Conservation (phyloP, 2,797 vertebrate species). For the Ibycter americanus region DNA sequence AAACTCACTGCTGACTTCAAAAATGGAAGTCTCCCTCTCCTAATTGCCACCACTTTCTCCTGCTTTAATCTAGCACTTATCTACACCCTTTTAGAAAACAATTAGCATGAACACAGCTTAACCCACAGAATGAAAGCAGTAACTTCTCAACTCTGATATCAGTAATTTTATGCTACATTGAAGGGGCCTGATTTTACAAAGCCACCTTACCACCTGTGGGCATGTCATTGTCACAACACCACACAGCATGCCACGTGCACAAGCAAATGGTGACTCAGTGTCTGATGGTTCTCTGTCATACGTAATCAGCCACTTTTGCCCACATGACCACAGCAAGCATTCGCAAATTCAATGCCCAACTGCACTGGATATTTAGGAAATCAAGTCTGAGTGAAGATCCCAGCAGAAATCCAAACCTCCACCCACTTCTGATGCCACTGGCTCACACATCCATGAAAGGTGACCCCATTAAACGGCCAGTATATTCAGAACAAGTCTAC, state of each 20-base stretch:
- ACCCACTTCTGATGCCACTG: neutral
- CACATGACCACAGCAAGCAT: fast-evolving
- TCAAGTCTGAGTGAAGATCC: neutral
- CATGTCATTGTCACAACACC: neutral
- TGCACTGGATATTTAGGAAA: neutral
- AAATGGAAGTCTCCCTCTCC: neutral
- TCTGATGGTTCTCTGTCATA: neutral
- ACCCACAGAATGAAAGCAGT: neutral
- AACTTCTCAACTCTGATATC: neutral
- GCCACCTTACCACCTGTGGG: neutral
- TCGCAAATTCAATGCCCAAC: neutral
- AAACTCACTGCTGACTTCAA: neutral
- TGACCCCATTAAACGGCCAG: neutral
- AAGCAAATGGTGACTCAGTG: neutral
- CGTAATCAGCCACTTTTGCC: neutral
- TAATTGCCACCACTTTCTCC: neutral
- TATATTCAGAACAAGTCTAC: neutral
- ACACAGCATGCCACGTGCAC: fast-evolving
- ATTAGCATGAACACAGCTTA: neutral
- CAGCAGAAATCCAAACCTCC: neutral
- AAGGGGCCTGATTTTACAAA: neutral
- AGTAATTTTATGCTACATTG: neutral
- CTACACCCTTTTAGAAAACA: neutral
- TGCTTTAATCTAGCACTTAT: neutral
- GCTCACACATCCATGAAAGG: neutral